phyloP scores from a whole-genome alignment of 2,113 vertebrate species.

The Tragulus kanchil region DNA sequence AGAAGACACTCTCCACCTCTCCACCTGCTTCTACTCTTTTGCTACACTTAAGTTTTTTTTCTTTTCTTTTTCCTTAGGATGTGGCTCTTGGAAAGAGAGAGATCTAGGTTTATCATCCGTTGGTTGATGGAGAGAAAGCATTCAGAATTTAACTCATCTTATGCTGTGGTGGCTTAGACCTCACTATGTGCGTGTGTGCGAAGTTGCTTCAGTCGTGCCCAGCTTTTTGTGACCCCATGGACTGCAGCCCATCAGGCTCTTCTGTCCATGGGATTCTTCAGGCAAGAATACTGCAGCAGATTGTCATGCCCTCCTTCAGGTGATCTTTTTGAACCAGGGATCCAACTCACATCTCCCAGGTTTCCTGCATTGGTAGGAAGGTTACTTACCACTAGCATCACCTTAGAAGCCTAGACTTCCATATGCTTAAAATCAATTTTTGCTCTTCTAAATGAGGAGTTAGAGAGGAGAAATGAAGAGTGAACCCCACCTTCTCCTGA shows the following conservation, averaged over 20 bases:
- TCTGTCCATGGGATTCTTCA: too few species aligned
- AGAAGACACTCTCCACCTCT: background rate
- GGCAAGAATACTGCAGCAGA: too few species aligned
- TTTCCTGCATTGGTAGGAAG: too few species aligned
- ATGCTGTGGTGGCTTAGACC: background rate
- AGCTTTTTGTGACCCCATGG: too few species aligned
- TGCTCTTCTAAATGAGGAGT: background rate
- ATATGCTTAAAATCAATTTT: background rate
- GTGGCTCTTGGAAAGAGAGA: background rate
- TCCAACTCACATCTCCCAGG: too few species aligned
- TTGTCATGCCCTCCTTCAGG: too few species aligned
- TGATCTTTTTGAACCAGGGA: too few species aligned
- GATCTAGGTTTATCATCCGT: background rate
- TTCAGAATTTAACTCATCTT: background rate
- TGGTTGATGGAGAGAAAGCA: background rate
- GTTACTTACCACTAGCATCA: too few species aligned
- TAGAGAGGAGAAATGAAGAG: background rate
- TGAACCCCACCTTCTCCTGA: accelerated
- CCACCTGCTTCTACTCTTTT: background rate
- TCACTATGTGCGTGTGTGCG: too few species aligned
- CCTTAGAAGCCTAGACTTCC: background rate
- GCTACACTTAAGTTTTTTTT: background rate
- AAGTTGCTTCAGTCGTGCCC: too few species aligned
- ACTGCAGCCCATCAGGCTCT: too few species aligned
- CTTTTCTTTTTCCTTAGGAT: background rate